Evolutionary conservation across 2,113 vertebrate species (phyloP), one percentile per base, ranked within the genome.

Genomic region (Coreoperca whiteheadi): DNA sequence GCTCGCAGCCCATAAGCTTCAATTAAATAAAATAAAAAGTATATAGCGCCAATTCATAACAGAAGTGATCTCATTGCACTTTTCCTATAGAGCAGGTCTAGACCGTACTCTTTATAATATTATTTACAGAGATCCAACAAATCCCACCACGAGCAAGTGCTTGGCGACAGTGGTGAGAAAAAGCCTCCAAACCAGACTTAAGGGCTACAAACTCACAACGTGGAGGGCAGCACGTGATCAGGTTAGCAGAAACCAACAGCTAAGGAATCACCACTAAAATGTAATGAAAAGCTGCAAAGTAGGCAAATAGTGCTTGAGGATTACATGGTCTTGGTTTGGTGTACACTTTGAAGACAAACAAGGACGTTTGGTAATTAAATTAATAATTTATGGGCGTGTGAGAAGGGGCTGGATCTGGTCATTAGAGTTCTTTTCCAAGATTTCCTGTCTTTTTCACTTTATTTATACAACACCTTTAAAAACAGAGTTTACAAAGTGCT

Each of bases 211-310:
- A 54, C 41, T 69, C 1, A 20, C 20, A 69, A 68, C 81, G 64
- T 12, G 20, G 21, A 79, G 43, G 30, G 68, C 12, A 64, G 48
- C 61, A 88, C 87, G 88, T 87, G 88, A 87, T 73, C 70, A 60
- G 34, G 28, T 75, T 50, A 66, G 64, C 32, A 67, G 43, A 88
- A 79, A 69, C 3, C 37, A 78, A 59, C n/a, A 25, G 28, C n/a
- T n/a, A n/a, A n/a, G n/a, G n/a, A n/a, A n/a, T n/a, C 4, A 57
- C 41, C 41, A 69, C 28, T 64, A 41, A 54, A 25, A 23, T 50
- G 43, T 12, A 30, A 43, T 51, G 39, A 25, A 25, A 53, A 25
- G 6, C 39, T 71, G 46, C 32, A 72, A 70, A 11, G 25, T 34
- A 64, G 25, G 46, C 7, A 67, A 56, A 25, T 32, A 12, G 18